Percentiles rank a stretch among this genome's conserved stretches.
phyloP scores from a whole-genome alignment of 2,888 invertebrate genomes.

The Orchesella flavescens region DNA sequence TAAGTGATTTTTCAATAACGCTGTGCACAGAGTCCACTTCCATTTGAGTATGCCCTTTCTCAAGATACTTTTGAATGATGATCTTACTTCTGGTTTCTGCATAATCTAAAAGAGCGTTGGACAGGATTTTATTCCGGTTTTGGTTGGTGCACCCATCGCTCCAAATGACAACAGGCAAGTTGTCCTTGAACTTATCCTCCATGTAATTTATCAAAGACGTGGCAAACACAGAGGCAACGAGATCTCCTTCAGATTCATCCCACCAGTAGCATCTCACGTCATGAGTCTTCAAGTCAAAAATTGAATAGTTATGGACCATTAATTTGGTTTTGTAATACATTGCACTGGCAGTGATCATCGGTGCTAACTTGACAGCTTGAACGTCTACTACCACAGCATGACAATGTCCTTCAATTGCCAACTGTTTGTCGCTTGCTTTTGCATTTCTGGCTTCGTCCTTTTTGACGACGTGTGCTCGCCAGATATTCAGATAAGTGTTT shows the following conservation, averaged over 20 bases:
- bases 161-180: conserved; percentile 70
- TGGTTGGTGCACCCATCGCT: no score
- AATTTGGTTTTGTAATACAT: conserved; percentile 73
- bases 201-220: conserved; percentile 67
- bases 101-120: conserved; percentile 72
- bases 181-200: conserved; percentile 48
- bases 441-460: conserved; percentile 64
- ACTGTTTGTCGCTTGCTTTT: conserved; percentile 53
- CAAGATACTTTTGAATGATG: conserved; percentile 73
- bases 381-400: conserved; percentile 71
- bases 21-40: conserved; percentile 74
- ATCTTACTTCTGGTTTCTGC: conserved; percentile 65
- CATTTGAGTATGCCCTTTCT: conserved; percentile 73
- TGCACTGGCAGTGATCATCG: conserved; percentile 59
- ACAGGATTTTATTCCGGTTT: conserved; percentile 70
- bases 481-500: conserved; percentile 54
- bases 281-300: conserved; percentile 70
- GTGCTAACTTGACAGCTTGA: conserved; percentile 71
- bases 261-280: conserved; percentile 69
- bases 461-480: conserved; percentile 40
- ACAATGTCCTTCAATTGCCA: conserved; percentile 59
- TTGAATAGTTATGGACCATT: conserved; percentile 72
- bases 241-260: no score
- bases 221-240: conserved; percentile 71
- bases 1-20: no score